These are phyloP conservation scores for Ernsta delagoae DNA, from an alignment of 2,888 invertebrate species.

Conservation along the genomic window DNA sequence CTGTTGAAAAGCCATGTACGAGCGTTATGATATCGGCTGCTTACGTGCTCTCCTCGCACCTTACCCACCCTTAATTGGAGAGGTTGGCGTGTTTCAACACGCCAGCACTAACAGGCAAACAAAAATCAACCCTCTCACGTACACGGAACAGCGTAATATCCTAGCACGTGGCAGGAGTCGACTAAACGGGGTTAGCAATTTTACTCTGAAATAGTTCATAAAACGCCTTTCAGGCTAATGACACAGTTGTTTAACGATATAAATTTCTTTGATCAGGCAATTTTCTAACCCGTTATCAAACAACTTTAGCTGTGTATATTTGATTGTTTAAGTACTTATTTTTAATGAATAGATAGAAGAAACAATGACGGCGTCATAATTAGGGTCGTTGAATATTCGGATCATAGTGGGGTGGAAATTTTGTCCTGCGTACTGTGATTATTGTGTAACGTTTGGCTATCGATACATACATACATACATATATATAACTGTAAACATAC, in stretches of 20 bases:
- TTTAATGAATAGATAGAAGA: no score
- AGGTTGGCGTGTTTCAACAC: slow-evolving; percentile 67
- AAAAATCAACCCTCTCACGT: slow-evolving; percentile 60
- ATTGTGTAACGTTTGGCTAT: no score
- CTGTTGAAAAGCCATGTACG: slow-evolving; percentile 5
- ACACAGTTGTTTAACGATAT: slow-evolving; percentile 32
- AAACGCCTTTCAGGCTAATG: slow-evolving; percentile 53
- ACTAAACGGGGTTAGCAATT: slow-evolving; percentile 65
- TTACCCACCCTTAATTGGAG: slow-evolving; percentile 79
- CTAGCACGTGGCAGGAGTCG: slow-evolving; percentile 51
- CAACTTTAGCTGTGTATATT: slow-evolving; percentile 1
- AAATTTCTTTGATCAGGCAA: slow-evolving; percentile 27
- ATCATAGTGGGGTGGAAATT: no score
- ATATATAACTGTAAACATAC: no score
- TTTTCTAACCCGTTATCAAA: slow-evolving; percentile 15
- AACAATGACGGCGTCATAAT: no score
- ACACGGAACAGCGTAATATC: slow-evolving; percentile 57
- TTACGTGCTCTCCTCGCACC: slow-evolving; percentile 57
- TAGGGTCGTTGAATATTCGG: no score
- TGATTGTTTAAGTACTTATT: not conserved
- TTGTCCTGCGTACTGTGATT: no score
- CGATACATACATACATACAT: no score
- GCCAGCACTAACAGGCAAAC: slow-evolving; percentile 58
- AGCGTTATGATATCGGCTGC: slow-evolving; percentile 25
- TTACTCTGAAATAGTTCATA: slow-evolving; percentile 67